Conservation (phyloP, 2,797 vertebrate genomes). For the Muscicapa striata region DNA sequence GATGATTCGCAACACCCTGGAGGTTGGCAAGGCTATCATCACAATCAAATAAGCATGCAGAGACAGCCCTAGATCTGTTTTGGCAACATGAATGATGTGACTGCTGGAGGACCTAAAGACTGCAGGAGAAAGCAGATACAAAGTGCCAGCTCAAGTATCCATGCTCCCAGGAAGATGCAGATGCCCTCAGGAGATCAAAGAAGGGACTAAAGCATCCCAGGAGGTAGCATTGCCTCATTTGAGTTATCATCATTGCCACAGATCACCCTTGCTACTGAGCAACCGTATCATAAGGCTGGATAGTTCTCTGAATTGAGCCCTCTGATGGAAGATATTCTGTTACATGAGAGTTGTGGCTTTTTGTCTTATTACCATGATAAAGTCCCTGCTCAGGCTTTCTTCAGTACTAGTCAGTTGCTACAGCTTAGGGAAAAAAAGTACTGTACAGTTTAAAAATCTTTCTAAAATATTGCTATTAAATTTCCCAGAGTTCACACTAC, state of each 20-base stretch:
- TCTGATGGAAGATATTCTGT: not conserved
- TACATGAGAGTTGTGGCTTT: not conserved
- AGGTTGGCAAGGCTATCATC: not conserved
- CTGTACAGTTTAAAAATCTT: not conserved
- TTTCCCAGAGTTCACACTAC: not conserved
- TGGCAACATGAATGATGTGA: not conserved
- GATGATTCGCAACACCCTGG: not conserved
- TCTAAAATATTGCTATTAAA: not conserved
- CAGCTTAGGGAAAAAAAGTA: not conserved
- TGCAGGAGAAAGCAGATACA: not conserved
- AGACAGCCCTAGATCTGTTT: not conserved
- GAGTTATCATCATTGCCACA: rapidly evolving
- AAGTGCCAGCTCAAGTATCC: not conserved
- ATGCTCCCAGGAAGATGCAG: not conserved
- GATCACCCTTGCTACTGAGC: not conserved
- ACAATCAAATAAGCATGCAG: not conserved
- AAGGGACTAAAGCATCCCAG: not conserved
- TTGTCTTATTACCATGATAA: not conserved
- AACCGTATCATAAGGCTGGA: not conserved
- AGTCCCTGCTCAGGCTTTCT: not conserved
- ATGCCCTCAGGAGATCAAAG: not conserved
- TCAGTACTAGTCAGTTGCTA: not conserved
- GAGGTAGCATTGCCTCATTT: not conserved
- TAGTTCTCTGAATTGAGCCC: not conserved
- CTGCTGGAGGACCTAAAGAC: not conserved